phyloP scores from a whole-genome alignment of 2,113 vertebrate species.

The Alethe diademata region DNA sequence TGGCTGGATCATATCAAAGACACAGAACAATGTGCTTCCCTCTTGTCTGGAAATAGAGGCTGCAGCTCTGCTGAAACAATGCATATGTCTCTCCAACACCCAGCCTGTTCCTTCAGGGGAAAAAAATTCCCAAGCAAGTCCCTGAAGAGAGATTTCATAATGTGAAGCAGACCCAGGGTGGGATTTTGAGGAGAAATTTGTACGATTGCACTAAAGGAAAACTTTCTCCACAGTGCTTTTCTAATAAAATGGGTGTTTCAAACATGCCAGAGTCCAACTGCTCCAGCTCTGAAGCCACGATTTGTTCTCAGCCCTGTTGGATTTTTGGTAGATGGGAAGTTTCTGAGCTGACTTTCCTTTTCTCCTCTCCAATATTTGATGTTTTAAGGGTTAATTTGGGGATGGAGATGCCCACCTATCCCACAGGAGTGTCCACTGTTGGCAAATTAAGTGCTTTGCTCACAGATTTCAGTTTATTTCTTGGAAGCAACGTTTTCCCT shows the following conservation, averaged over 20 bases:
- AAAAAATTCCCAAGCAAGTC: not conserved
- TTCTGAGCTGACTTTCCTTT: not conserved
- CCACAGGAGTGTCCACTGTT: not conserved
- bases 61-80: constrained; percentile 47
- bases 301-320: not conserved
- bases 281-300: not conserved
- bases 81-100: constrained; percentile 19
- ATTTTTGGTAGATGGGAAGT: not conserved
- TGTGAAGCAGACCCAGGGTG: constrained; percentile 26
- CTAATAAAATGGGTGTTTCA: not conserved
- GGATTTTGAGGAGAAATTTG: constrained; percentile 31
- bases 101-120: not conserved
- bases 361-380: not conserved
- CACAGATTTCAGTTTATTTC: not conserved
- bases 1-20: constrained; percentile 47
- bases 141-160: constrained; percentile 15
- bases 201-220: constrained; percentile 16
- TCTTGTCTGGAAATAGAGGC: constrained; percentile 39
- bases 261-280: not conserved
- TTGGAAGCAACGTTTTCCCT: not conserved
- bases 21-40: constrained; percentile 48
- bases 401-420: not conserved
- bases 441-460: not conserved
- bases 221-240: constrained; percentile 42
- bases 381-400: not conserved